These are phyloP conservation scores for Enteromius treurensis DNA, from an alignment of 2,797 vertebrate genomes.

Conservation along the genomic window DNA sequence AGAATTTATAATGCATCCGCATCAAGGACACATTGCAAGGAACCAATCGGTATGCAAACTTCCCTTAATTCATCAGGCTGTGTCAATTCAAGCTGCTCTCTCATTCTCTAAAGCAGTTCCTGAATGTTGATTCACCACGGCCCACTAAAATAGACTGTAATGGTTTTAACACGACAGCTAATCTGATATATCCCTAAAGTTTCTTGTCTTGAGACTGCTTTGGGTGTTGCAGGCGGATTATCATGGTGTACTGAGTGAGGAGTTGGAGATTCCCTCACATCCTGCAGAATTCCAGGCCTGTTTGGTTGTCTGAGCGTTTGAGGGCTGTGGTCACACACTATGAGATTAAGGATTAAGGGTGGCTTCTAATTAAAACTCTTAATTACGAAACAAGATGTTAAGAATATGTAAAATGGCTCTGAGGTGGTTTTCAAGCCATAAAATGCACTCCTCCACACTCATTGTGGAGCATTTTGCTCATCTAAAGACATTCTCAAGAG, in stretches of 20 bases:
- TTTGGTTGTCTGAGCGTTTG: constrained; percentile 11
- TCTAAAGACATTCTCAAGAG: neutral
- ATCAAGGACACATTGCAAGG: constrained; percentile 48
- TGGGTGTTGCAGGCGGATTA: neutral
- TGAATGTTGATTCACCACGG: neutral
- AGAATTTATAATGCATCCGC: constrained; percentile 73
- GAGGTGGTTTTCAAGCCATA: constrained; percentile 48
- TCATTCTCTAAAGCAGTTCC: neutral
- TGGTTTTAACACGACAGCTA: neutral
- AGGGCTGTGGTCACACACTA: constrained; percentile 54
- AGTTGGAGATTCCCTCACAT: constrained; percentile 30
- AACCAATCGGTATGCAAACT: constrained; percentile 52
- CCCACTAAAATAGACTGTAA: neutral
- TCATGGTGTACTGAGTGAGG: constrained; percentile 17
- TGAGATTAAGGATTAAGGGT: constrained; percentile 65
- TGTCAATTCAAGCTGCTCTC: constrained; percentile 48
- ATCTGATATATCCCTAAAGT: constrained; percentile 15
- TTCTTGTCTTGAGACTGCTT: neutral
- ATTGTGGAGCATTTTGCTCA: constrained; percentile 13
- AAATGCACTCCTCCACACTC: constrained; percentile 45
- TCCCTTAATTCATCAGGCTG: constrained; percentile 55
- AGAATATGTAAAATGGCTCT: constrained; percentile 36
- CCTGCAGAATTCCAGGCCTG: constrained; percentile 7
- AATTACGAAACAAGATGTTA: constrained; percentile 61
- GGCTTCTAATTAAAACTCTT: constrained; percentile 68